These are phyloP conservation scores for Sterrhoptilus dennistouni DNA, from an alignment of 2,113 vertebrate genomes.

Conservation along the genomic window DNA sequence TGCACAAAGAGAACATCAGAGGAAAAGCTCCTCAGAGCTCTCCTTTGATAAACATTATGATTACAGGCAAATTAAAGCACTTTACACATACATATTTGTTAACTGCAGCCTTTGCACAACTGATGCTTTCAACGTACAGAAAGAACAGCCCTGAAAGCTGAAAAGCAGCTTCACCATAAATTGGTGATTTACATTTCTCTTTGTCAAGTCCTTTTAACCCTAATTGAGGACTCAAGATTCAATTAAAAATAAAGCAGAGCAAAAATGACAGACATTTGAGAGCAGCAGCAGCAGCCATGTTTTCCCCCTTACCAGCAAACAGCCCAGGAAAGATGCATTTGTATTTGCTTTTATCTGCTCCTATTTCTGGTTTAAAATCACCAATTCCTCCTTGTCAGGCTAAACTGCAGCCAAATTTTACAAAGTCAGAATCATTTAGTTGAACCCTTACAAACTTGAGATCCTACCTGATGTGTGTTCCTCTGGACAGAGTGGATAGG, in stretches of 20 bases:
- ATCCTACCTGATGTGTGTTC: not conserved
- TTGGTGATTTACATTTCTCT: conserved; percentile 49
- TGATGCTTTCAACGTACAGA: conserved; percentile 19
- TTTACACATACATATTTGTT: conserved; percentile 19
- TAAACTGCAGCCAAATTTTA: not conserved
- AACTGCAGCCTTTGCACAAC: conserved; percentile 20
- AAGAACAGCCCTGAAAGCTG: conserved; percentile 27
- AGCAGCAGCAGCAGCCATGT: not conserved
- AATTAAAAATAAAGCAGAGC: not conserved
- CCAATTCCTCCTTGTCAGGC: not conserved
- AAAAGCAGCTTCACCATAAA: conserved; percentile 49
- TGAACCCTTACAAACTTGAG: not conserved
- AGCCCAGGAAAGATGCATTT: not conserved
- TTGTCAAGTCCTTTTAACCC: not conserved
- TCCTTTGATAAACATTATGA: not conserved
- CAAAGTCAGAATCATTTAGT: not conserved
- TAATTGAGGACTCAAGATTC: conserved; percentile 27
- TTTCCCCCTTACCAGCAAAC: not conserved
- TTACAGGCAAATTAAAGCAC: not conserved
- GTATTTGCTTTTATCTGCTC: not conserved
- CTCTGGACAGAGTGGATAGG: not conserved
- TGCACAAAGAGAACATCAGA: not conserved
- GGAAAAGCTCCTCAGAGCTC: not conserved
- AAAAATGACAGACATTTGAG: not conserved
- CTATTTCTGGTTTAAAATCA: not conserved